Evolutionary conservation across 2,113 vertebrate species (phyloP).

Genomic region (Alosa alosa): DNA sequence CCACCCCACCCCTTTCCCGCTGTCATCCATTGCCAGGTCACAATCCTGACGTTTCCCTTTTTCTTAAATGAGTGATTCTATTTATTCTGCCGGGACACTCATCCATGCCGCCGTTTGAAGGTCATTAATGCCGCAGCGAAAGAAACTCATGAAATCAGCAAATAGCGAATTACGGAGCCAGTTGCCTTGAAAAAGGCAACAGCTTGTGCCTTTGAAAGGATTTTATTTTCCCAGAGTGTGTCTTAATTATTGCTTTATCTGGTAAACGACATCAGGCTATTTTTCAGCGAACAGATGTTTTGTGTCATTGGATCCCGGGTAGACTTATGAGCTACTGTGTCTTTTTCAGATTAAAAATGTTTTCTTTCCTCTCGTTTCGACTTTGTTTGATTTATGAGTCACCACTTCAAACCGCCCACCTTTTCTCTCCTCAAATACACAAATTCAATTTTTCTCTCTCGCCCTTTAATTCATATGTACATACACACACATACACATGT

Average conservation of each 20-base stretch:
- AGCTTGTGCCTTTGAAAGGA: slow-evolving; percentile 18
- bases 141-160: slow-evolving; percentile 13
- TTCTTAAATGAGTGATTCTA: slow-evolving; percentile 35
- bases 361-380: slow-evolving; percentile 1
- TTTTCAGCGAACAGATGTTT: neutral
- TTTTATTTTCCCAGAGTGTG: slow-evolving; percentile 10
- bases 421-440: neutral
- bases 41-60: slow-evolving; percentile 34
- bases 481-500: neutral
- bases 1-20: neutral
- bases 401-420: neutral
- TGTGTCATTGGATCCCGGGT: neutral
- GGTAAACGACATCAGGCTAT: neutral
- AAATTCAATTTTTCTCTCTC: neutral
- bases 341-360: neutral
- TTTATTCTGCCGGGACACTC: slow-evolving; percentile 4
- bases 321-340: slow-evolving; percentile 5
- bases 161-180: slow-evolving; percentile 8
- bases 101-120: neutral
- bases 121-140: slow-evolving; percentile 9
- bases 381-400: slow-evolving; percentile 16
- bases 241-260: slow-evolving; percentile 19
- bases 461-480: neutral
- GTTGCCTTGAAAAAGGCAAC: neutral
- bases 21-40: slow-evolving; percentile 43